Conservation (phyloP, 2,797 vertebrate genomes). For the Characodon lateralis region DNA sequence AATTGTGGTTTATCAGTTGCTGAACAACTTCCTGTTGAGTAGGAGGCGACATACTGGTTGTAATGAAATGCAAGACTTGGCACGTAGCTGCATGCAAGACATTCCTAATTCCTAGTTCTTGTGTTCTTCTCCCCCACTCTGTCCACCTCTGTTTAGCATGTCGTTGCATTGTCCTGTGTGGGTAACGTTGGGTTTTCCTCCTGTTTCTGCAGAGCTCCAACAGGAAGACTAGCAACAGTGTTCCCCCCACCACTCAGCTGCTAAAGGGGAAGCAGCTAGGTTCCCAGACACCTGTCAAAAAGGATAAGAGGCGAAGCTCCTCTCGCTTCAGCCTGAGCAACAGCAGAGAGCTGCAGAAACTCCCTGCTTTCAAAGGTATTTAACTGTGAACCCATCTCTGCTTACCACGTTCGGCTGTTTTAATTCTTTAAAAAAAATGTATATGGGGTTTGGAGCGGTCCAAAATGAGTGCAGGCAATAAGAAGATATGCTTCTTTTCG, state of each 20-base stretch:
- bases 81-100: neutral
- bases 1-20: neutral
- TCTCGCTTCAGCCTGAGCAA: constrained; percentile 93
- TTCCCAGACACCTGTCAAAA: constrained; percentile 88
- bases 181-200: constrained; percentile 36
- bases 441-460: too few relatives aligned
- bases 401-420: neutral
- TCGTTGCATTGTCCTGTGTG: constrained; percentile 1
- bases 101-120: too few relatives aligned
- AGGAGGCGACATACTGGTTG: neutral
- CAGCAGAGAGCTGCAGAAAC: constrained; percentile 96
- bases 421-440: neutral
- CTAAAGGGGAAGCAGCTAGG: constrained; percentile 92
- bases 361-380: constrained; percentile 92
- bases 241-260: constrained; percentile 86
- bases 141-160: neutral
- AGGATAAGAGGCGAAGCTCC: constrained; percentile 94
- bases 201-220: constrained; percentile 82
- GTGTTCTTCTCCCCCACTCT: neutral
- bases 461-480: too few relatives aligned
- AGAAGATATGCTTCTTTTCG: too few relatives aligned
- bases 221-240: constrained; percentile 87
- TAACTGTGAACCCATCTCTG: neutral
- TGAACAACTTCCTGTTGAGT: neutral
- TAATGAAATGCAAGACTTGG: neutral